Percentiles rank a stretch among this genome's conserved stretches.
Conservation (phyloP, 2,888 invertebrate species). For the Pyrrhosoma nymphula region DNA sequence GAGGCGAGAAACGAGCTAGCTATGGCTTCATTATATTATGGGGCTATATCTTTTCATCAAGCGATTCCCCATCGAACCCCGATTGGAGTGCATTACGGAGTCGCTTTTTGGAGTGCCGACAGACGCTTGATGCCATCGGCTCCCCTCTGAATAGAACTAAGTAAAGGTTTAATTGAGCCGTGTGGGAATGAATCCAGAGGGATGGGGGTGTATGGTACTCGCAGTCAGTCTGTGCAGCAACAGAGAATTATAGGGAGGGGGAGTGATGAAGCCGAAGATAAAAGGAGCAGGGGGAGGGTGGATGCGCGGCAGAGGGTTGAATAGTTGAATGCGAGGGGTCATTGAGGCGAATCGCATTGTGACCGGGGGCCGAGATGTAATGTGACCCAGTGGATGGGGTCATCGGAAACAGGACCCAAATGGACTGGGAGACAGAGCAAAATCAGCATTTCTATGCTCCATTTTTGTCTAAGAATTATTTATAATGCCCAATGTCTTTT, state of each 20-base stretch:
- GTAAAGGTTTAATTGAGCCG: conserved; percentile 36
- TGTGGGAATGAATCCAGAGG: background rate
- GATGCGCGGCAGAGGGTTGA: background rate
- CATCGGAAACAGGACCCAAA: background rate
- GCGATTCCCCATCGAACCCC: background rate
- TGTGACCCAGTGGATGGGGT: background rate
- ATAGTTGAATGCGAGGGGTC: background rate
- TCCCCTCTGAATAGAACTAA: background rate
- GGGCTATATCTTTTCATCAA: background rate
- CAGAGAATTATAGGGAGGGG: background rate
- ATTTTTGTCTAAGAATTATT: background rate
- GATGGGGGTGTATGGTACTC: background rate
- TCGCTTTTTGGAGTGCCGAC: conserved; percentile 19
- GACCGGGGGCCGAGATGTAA: background rate
- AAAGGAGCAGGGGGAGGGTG: background rate
- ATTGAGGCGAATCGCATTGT: conserved; percentile 13
- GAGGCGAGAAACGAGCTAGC: background rate
- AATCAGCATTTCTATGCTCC: background rate
- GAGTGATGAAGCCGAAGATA: background rate
- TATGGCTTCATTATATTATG: background rate
- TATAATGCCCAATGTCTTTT: background rate
- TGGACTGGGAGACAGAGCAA: background rate
- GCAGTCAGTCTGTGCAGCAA: background rate
- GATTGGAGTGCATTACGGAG: background rate
- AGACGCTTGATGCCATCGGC: background rate